Percentiles rank a stretch among this genome's conserved stretches.
These are phyloP conservation scores for Synanthedon andrenaeformis DNA, from an alignment of 2,888 invertebrate genomes.

Conservation along the genomic window DNA sequence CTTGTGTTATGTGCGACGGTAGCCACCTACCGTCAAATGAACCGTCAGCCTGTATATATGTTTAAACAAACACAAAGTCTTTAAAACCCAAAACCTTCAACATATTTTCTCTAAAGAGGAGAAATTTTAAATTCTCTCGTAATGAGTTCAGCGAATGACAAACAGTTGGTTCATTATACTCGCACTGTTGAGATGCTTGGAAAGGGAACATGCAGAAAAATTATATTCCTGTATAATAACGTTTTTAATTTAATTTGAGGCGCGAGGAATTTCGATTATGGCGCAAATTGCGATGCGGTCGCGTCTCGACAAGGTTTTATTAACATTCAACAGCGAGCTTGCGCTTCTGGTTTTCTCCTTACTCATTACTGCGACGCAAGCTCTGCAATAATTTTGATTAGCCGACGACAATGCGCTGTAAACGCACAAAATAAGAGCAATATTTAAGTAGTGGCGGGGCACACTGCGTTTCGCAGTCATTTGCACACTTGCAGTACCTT, in stretches of 20 bases:
- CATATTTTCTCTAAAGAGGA: slow-evolving; percentile 14
- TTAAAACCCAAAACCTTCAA: too few species aligned
- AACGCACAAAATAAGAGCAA: too few species aligned
- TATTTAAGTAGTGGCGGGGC: too few species aligned
- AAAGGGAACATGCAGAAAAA: slow-evolving; percentile 6
- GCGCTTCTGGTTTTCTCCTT: slow-evolving; percentile 32
- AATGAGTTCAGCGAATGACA: slow-evolving; percentile 11
- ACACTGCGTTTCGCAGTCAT: too few species aligned
- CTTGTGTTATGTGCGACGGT: too few species aligned
- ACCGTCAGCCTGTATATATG: too few species aligned
- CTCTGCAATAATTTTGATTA: not conserved
- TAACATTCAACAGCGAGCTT: slow-evolving; percentile 33
- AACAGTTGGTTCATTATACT: slow-evolving; percentile 7
- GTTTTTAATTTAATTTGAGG: slow-evolving; percentile 45
- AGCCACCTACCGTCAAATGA: too few species aligned
- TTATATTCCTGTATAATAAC: slow-evolving; percentile 27
- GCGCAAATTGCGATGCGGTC: slow-evolving; percentile 52
- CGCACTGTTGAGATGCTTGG: not conserved
- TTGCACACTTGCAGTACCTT: too few species aligned
- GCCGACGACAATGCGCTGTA: not conserved
- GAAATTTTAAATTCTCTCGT: slow-evolving; percentile 12
- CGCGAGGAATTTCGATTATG: slow-evolving; percentile 50
- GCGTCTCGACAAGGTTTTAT: slow-evolving; percentile 28
- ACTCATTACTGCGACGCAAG: slow-evolving; percentile 28
- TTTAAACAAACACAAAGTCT: too few species aligned